Base-by-base conservation (phyloP, 1,140 invertebrate genomes). In the Acromyrmex heyeri region DNA sequence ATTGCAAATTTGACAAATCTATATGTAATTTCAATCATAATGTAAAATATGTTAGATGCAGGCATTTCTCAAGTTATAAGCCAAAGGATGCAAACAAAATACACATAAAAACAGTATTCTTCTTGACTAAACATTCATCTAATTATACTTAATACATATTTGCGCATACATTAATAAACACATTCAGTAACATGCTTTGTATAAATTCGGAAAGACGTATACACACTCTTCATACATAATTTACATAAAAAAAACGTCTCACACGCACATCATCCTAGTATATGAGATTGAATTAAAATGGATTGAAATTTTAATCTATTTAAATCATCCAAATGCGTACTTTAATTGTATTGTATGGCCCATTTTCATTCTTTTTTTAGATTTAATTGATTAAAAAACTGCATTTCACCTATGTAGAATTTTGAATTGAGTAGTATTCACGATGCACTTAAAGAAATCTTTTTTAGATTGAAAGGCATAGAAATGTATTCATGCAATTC, bases 1-100 rank as follows among this genome's bases (percentile, higher is more conserved):
- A 94, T 79, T 97, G 97, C 92, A 98, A 96, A 44, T 97, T 97
- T 50, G 98, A 98, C 64, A 98, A 94, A 95, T 98, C 98, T 98
- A 89, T 34, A 34, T 34, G 5, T 34, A 34, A 34, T 34, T 34
- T 34, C 30, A 34, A 34, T 83, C 30, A 50, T 61, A 53, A 78
- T 77, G 75, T 55, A 59, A 78, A 59, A 64, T 53, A 78, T 55
- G 65, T 85, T 53, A 77, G 34, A 48, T 73, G n/a, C 14, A 64
- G 18, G 8, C 18, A 21, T 38, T 78, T 18, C 12, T 55, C 14
- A n/a, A 48, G 1, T 85, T 7, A 44, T 44, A 16, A 38, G 18
- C 24, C 61, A 75, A 16, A 8, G 18, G 0, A 73, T 21, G 57
- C 67, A 10, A 59, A 61, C 64, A 69, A 70, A 70, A 81, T 12